Conservation (phyloP, 2,888 invertebrate genomes). For the Parnassius smintheus region DNA sequence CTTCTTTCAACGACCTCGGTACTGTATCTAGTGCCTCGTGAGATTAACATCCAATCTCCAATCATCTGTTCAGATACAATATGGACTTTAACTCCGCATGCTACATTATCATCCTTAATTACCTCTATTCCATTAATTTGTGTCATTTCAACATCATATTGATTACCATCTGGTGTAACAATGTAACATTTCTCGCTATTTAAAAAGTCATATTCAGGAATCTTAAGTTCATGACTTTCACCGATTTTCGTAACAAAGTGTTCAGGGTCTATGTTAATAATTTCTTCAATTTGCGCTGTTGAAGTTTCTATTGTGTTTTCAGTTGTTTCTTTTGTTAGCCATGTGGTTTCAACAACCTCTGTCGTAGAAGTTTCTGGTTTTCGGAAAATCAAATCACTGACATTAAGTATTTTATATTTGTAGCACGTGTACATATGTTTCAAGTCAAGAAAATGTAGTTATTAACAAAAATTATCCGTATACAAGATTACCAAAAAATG, state of each 20-base stretch:
- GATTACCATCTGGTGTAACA: constrained; percentile 45
- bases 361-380: constrained; percentile 16
- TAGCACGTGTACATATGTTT: no score
- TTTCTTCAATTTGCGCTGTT: constrained; percentile 15
- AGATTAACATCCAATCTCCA: constrained; percentile 60
- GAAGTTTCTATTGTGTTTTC: constrained; percentile 14
- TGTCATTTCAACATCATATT: constrained; percentile 37
- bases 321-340: constrained; percentile 1
- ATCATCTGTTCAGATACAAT: constrained; percentile 44
- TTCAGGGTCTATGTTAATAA: constrained; percentile 24
- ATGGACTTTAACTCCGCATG: constrained; percentile 49
- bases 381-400: constrained; percentile 13
- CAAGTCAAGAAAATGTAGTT: no score
- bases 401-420: not conserved
- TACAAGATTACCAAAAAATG: constrained; percentile 8
- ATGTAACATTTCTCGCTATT: constrained; percentile 51
- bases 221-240: constrained; percentile 38
- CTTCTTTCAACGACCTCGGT: constrained; percentile 49
- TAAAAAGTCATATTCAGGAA: constrained; percentile 30
- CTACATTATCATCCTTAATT: constrained; percentile 35
- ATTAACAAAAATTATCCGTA: not conserved
- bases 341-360: not conserved
- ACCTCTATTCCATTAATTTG: constrained; percentile 43
- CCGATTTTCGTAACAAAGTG: constrained; percentile 31
- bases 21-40: constrained; percentile 40